Percentiles rank a stretch among this genome's conserved stretches.
Conservation (phyloP, 2,888 invertebrate genomes). For the Ormyrus thymus region DNA sequence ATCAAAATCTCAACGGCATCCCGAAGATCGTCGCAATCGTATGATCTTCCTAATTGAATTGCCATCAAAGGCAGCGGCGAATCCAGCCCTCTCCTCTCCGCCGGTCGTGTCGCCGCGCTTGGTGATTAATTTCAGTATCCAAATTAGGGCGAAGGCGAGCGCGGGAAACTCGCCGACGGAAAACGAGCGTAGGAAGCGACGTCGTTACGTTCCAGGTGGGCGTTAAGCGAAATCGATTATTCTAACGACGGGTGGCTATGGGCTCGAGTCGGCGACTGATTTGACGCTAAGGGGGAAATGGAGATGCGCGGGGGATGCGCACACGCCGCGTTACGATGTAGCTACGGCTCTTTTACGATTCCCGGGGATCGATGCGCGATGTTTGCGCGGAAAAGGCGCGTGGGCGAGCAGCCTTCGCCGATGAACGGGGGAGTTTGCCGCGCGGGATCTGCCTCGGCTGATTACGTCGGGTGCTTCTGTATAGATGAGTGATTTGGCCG, state of each 20-base stretch:
- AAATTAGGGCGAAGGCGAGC: constrained; percentile 22
- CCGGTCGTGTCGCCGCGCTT: neutral
- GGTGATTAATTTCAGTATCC: constrained; percentile 34
- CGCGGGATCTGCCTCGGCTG: too few relatives aligned
- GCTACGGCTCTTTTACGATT: too few relatives aligned
- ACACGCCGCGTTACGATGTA: too few relatives aligned
- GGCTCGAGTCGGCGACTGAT: neutral
- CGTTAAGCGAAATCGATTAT: constrained; percentile 41
- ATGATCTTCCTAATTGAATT: constrained; percentile 33
- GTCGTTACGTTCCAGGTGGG: neutral
- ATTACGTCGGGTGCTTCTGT: too few relatives aligned
- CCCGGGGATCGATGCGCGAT: too few relatives aligned
- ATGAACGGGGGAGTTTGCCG: too few relatives aligned
- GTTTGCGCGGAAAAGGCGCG: too few relatives aligned
- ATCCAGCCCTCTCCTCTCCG: neutral
- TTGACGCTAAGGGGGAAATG: neutral
- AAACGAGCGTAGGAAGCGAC: neutral
- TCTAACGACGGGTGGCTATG: constrained; percentile 24
- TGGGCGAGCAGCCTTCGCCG: too few relatives aligned
- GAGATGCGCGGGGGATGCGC: too few relatives aligned
- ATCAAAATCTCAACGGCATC: neutral
- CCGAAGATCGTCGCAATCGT: neutral
- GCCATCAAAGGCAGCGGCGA: constrained; percentile 7
- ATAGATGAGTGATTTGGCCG: too few relatives aligned
- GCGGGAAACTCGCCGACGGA: neutral